Evolutionary conservation across 2,888 invertebrate species (phyloP), one percentile per base, ranked within the genome.

Genomic region (Limenitis camilla): DNA sequence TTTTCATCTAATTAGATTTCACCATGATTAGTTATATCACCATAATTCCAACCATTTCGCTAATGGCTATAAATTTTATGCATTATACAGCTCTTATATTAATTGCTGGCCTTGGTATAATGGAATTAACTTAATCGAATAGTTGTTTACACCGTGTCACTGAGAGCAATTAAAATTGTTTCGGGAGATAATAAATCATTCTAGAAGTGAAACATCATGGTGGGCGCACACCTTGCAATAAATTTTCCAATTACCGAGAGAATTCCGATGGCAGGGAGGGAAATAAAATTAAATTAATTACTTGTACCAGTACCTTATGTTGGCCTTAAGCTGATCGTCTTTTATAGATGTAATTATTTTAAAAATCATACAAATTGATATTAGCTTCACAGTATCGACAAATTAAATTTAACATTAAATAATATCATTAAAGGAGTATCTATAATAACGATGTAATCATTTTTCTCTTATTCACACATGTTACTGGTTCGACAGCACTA

Each of bases 131-230:
- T 82, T 84, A 85, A 87, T 87, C 86, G 84, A 86, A 87, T 86
- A 86, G 84, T 85, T 87, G 85, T 87, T 86, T 87, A 86, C 86
- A 86, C 71, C 71, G 79, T 86, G 86, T 87, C 86, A 86, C 82
- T 81, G 78, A 65, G 69, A 75, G 82, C 83, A 86, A 87, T 87
- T 87, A 86, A 87, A 85, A 86, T 87, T 86, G 86, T 87, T 87
- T 78, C 78, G 68, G 71, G 74, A 79, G 78, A 76, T 76, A 71
- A 85, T 87, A 86, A 87, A 87, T 87, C 85, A 87, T 85, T 85
- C 71, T 69, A 69, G 79, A 83, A 87, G 84, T 87, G 86, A 86
- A 86, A 82, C 86, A 85, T 86, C 86, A 87, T 68, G 66, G 67
- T 68, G 69, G 70, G 61, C 77, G 82, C 81, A 78, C 80, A 83